Conservation (phyloP, 2,888 invertebrate genomes). For the Callimorpha dominula region DNA sequence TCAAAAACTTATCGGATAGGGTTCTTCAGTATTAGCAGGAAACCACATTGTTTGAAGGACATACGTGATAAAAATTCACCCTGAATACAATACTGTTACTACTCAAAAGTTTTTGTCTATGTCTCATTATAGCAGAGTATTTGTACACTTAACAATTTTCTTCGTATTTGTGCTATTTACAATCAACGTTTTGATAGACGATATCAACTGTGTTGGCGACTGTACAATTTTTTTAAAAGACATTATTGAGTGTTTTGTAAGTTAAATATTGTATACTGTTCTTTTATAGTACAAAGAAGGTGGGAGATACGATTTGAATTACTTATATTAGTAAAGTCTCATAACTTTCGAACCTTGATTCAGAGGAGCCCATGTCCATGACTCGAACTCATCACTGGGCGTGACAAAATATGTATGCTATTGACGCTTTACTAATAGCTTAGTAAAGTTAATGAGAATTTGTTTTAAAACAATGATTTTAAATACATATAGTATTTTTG, state of each 20-base stretch:
- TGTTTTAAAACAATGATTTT: too few species aligned
- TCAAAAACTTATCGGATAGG: neutral
- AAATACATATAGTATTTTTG: too few species aligned
- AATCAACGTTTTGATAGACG: constrained; percentile 38
- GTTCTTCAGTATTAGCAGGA: neutral
- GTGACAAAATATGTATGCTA: too few species aligned
- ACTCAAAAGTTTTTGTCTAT: neutral
- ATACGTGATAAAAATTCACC: neutral
- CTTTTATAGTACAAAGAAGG: constrained; percentile 32
- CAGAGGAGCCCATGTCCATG: too few species aligned
- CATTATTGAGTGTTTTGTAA: constrained; percentile 50
- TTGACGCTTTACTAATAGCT: too few species aligned
- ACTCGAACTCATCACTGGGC: neutral
- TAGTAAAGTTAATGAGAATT: too few species aligned
- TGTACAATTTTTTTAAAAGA: constrained; percentile 62
- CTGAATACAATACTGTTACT: neutral
- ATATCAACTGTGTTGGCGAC: constrained; percentile 50
- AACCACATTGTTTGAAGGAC: neutral
- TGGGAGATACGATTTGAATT: constrained; percentile 25
- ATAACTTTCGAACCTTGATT: neutral
- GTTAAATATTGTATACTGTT: constrained; percentile 30
- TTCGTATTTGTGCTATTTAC: constrained; percentile 36
- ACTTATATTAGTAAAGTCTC: neutral
- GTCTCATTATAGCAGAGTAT: constrained; percentile 1
- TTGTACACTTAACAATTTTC: constrained; percentile 30